phyloP scores from a whole-genome alignment of 2,888 invertebrate species.

The Malthinus seriepunctatus region DNA sequence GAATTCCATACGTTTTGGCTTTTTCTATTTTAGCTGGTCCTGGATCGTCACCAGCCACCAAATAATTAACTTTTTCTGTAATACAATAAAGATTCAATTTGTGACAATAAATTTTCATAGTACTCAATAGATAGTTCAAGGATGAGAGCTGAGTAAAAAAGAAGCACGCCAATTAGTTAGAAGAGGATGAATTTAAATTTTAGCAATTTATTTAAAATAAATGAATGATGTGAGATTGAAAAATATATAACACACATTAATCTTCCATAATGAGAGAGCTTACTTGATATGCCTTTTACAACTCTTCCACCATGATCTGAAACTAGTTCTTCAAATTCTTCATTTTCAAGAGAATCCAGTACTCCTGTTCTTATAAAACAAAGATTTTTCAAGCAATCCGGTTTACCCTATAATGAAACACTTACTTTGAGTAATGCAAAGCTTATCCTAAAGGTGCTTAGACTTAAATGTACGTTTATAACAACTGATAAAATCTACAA shows the following conservation, averaged over 20 bases:
- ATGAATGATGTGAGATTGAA: too few relatives aligned
- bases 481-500: not conserved
- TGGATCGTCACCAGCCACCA: conserved; percentile 83
- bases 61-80: conserved; percentile 65
- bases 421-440: not conserved
- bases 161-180: too few relatives aligned
- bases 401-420: conserved; percentile 62
- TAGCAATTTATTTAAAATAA: too few relatives aligned
- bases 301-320: conserved; percentile 80
- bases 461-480: too few relatives aligned
- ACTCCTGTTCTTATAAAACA: conserved; percentile 84
- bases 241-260: too few relatives aligned
- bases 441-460: too few relatives aligned
- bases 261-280: conserved; percentile 23
- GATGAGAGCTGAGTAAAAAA: too few relatives aligned
- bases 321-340: conserved; percentile 75
- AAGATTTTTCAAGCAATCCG: conserved; percentile 70
- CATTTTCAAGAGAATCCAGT: conserved; percentile 83
- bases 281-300: conserved; percentile 72
- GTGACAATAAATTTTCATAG: not conserved
- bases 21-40: conserved; percentile 84
- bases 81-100: conserved; percentile 4
- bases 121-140: not conserved
- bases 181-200: too few relatives aligned
- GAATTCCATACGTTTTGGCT: conserved; percentile 71